Evolutionary conservation across 2,113 vertebrate genomes (phyloP), one percentile per base, ranked within the genome.

Genomic region (Tetrao urogallus): DNA sequence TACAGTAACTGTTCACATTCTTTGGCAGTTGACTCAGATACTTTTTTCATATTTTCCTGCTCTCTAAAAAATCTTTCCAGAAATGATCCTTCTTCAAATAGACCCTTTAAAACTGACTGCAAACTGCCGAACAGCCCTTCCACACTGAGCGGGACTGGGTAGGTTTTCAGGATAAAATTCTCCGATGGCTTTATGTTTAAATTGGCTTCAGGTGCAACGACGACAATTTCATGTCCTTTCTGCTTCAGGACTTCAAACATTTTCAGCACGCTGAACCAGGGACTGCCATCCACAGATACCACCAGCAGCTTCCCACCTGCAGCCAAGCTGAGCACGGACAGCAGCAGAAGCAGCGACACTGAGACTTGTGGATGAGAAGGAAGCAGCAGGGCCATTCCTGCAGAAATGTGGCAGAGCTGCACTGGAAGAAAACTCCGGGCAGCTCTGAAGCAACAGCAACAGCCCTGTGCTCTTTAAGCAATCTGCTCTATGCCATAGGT

Each of bases 241-340:
- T 94, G 95, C 6, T 83, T 83, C 52, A 99, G 81, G 92, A 97
- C 95, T 10, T 98, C 94, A 25, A 97, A 45, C 22, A 98, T 58
- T 2, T 97, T 93, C 5, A 95, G 92, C 12, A 98, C 57, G 16
- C 97, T 98, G 40, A 40, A 40, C 40, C 40, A 40, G 11, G 40
- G 40, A 12, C 40, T 40, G 10, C 40, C 40, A 40, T 98, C 99
- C 60, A 98, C 36, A 0, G 98, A 98, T 6, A 98, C 36, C 92
- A 98, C 96, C 76, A 99, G 89, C 67, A 99, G 76, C 38, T 97
- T 98, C 11, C 98, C 98, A 2, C 94, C 94, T 32, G 77, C 72
- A 34, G 83, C 79, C 48, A 40, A 32, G 11, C 38, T 4, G 25
- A 72, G 19, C 15, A 0, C 22, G 11, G 3, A 8, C 38, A 40